These are phyloP conservation scores for Monochamus alternatus DNA, from an alignment of 2,888 invertebrate species.

Conservation along the genomic window DNA sequence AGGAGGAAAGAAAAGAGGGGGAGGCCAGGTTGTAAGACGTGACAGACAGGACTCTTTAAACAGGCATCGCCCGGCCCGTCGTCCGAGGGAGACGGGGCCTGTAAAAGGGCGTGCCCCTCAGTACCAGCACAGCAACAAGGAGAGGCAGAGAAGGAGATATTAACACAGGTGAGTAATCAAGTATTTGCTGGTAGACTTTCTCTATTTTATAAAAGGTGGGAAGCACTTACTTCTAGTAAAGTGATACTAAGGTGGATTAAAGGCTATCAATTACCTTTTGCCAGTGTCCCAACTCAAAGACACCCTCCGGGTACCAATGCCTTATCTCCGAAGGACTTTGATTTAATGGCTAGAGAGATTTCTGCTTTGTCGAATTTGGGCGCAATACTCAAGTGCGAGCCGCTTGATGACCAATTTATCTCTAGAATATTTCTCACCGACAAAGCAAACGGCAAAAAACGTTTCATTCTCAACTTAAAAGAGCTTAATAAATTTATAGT, in stretches of 20 bases:
- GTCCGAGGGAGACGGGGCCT: no score
- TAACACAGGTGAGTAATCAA: not conserved
- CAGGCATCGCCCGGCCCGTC: constrained; percentile 16
- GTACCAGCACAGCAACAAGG: not conserved
- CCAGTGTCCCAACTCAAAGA: not conserved
- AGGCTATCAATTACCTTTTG: not conserved
- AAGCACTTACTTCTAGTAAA: not conserved
- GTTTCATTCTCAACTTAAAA: not conserved
- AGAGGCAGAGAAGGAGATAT: not conserved
- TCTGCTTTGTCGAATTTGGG: not conserved
- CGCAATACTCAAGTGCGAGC: not conserved
- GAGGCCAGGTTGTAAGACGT: not conserved
- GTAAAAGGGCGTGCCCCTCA: constrained; percentile 14
- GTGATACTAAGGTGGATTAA: constrained; percentile 1
- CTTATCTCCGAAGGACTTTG: not conserved
- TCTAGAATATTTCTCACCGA: not conserved
- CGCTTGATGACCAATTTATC: not conserved
- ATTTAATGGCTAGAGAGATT: not conserved
- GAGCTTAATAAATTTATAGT: not conserved
- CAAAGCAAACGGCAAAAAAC: constrained; percentile 4
- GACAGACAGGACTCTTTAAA: not conserved
- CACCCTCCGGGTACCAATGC: not conserved
- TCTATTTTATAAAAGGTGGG: constrained; percentile 4
- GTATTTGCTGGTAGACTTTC: constrained; percentile 9
- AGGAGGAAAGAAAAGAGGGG: not conserved